Evolutionary conservation across 2,797 vertebrate genomes (phyloP).

Genomic region (Galagoides demidoff): DNA sequence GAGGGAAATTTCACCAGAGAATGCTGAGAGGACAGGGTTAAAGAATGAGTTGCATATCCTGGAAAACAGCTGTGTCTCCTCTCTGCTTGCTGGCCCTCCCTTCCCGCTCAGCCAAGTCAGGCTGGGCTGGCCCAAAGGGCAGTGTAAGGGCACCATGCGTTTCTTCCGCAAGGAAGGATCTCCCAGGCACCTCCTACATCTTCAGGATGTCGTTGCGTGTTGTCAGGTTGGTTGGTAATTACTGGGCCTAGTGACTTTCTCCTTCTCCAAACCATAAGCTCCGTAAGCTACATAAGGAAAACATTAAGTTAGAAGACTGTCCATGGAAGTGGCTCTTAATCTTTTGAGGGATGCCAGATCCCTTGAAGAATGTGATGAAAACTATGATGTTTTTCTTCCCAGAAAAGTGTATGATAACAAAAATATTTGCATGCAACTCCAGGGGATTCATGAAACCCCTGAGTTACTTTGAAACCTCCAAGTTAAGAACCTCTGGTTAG

Average conservation of each 20-base stretch:
- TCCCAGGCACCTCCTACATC: not conserved
- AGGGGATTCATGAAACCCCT: not conserved
- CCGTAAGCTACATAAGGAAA: not conserved
- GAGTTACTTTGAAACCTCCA: not conserved
- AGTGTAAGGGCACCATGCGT: not conserved
- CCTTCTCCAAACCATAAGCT: not conserved
- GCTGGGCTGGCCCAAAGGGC: not conserved
- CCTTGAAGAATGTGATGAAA: slow-evolving; percentile 7
- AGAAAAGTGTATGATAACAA: not conserved
- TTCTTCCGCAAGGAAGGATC: not conserved
- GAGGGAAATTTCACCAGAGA: not conserved
- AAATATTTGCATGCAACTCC: not conserved
- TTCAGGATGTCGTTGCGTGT: not conserved
- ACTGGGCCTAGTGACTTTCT: not conserved
- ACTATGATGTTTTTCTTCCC: not conserved
- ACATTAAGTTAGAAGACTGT: not conserved
- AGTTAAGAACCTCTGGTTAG: not conserved
- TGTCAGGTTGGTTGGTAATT: not conserved
- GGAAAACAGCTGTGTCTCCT: not conserved
- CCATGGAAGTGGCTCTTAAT: not conserved
- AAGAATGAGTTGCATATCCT: not conserved
- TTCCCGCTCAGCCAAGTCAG: not conserved
- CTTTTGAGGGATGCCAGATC: not conserved
- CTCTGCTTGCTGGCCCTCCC: not conserved
- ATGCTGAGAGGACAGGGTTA: not conserved